phyloP scores from a whole-genome alignment of 2,888 invertebrate species.

The Hanleya hanleyi region DNA sequence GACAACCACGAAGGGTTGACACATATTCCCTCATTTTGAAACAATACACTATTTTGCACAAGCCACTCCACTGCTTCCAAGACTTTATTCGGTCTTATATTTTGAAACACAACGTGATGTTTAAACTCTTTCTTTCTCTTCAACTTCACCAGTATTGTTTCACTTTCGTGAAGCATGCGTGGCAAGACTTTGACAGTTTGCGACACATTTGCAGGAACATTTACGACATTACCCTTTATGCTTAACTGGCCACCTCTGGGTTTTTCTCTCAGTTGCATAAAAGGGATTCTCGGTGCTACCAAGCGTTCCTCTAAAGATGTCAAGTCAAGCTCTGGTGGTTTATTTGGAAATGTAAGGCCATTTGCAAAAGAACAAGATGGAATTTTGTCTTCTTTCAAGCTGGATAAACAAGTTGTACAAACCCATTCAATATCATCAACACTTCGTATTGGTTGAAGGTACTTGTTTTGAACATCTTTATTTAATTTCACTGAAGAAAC shows the following conservation, averaged over 20 bases:
- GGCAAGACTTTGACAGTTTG: conserved; percentile 29
- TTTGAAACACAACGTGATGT: conserved; percentile 34
- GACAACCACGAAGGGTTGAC: no score
- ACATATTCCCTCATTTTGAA: no score
- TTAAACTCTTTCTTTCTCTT: conserved; percentile 31
- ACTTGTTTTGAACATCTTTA: no score
- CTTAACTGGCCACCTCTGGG: conserved; percentile 36
- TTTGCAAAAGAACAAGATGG: neutral
- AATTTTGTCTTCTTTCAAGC: neutral
- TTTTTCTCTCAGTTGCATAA: conserved; percentile 36
- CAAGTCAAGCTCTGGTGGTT: neutral
- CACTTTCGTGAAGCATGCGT: conserved; percentile 23
- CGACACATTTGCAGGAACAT: conserved; percentile 38
- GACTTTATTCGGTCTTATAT: conserved; percentile 31
- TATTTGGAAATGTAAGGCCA: neutral
- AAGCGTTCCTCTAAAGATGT: neutral
- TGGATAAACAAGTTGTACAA: neutral
- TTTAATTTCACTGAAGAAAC: no score
- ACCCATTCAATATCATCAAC: neutral
- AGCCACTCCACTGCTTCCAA: no score
- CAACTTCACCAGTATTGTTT: conserved; percentile 34
- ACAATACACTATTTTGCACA: no score
- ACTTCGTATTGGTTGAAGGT: no score
- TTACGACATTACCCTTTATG: conserved; percentile 35
- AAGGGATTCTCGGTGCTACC: conserved; percentile 14